Base-by-base conservation (phyloP, 2,113 vertebrate genomes). In the Galbula dea region DNA sequence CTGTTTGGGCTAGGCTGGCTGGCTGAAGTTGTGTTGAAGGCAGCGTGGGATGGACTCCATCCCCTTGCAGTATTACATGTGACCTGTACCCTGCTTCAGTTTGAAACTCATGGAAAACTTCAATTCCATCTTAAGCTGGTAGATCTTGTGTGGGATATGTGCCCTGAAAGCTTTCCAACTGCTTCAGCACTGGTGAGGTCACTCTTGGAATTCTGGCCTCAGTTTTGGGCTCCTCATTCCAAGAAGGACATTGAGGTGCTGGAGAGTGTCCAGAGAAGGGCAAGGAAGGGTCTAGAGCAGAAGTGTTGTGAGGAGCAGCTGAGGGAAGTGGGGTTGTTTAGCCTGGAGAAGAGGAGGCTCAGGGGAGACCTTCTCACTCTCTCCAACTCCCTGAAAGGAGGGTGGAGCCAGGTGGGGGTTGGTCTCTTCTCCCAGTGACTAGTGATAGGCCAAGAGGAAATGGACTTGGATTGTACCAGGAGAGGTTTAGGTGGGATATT, bases 11-110 rank as follows among this genome's bases (percentile, higher is more conserved):
- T 16, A 12, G 0, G 4, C 24, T 62, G 29, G 4, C 46, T 61
- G 36, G 10, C 43, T 63, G 45, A 19, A 43, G 41, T 45, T 0
- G 0, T 0, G 0, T 6, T 37, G 59, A 48, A 59, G 39, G 39
- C 3, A 29, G 4, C 27, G 20, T 1, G 3, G 18, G 11, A 32
- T 36, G 6, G 17, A 52, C 18, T 63, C 19, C 36, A 46, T 39
- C 22, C 26, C 11, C 10, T 52, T 26, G 11, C 36, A 49, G 29
- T 22, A 11, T 2, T 41, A 17, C 13, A 18, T 43, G 41, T 43
- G 67, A 74, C 23, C 43, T 7, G 29, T 37, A 20, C 18, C 43
- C 43, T 55, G 5, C 18, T 55, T 57, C 52, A 9, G 23, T 17
- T 72, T 12, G 65, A 21, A n/a, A 24, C 43, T 61, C 27, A 39